A percentile compares a stretch with the other conserved stretches of the same genome.
phyloP scores from a whole-genome alignment of 1,140 invertebrate genomes.

The Bombus cullumanus region DNA sequence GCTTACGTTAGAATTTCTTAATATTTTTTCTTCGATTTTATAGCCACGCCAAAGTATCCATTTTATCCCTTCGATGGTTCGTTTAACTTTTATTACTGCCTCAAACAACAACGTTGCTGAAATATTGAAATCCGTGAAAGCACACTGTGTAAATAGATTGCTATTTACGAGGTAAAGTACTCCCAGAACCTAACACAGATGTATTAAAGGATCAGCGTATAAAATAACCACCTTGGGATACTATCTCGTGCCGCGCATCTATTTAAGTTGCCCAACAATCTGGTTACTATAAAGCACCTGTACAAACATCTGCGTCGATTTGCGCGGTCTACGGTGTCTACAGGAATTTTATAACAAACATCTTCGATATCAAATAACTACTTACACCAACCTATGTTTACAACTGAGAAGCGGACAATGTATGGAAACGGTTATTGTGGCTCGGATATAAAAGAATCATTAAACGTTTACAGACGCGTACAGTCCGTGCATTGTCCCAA shows the following conservation, averaged over 20 bases:
- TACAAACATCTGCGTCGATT: slow-evolving; percentile 37
- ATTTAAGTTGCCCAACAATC: slow-evolving; percentile 19
- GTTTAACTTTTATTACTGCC: not conserved
- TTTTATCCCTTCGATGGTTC: not conserved
- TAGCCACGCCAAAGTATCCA: not conserved
- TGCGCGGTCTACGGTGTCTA: not conserved
- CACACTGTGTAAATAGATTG: not conserved
- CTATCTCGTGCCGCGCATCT: not conserved
- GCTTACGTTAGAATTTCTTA: not conserved
- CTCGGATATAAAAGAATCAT: not conserved
- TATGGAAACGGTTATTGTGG: not conserved
- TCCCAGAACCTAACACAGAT: not conserved
- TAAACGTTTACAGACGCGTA: not conserved
- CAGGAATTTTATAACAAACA: slow-evolving; percentile 3
- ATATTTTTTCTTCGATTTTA: not conserved
- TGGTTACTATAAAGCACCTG: slow-evolving; percentile 35
- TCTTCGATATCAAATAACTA: not conserved
- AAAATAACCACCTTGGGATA: not conserved
- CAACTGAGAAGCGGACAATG: not conserved
- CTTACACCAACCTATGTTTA: not conserved
- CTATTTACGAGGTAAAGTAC: not conserved
- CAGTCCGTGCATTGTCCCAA: not conserved
- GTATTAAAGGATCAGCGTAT: not conserved
- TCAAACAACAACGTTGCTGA: not conserved
- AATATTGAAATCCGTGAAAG: not conserved